These are phyloP conservation scores for Galerucella calmariensis DNA, from an alignment of 2,888 invertebrate genomes.

Conservation along the genomic window DNA sequence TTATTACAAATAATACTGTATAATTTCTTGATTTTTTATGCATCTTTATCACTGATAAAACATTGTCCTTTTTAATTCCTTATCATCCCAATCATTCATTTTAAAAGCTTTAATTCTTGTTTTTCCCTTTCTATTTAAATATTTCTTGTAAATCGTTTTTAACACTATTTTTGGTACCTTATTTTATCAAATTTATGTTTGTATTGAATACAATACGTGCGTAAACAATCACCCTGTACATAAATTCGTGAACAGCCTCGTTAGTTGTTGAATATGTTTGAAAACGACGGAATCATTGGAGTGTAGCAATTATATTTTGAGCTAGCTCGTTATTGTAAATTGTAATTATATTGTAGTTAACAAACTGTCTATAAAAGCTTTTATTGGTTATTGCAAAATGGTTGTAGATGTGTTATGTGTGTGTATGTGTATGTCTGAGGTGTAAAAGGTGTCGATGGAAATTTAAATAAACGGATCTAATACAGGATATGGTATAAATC, in stretches of 20 bases:
- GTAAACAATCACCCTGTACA: neutral
- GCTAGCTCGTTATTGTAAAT: conserved; percentile 24
- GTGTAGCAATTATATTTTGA: conserved; percentile 28
- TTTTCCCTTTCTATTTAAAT: neutral
- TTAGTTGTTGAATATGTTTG: conserved; percentile 10
- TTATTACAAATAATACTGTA: too few relatives aligned
- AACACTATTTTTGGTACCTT: neutral
- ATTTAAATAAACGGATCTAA: conserved; percentile 17
- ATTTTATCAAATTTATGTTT: neutral
- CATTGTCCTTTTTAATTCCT: too few relatives aligned
- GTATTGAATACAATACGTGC: neutral
- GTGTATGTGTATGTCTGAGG: neutral
- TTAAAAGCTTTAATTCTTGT: too few relatives aligned
- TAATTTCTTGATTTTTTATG: too few relatives aligned
- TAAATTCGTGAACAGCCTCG: neutral
- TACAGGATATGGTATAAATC: conserved; percentile 11
- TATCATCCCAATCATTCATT: too few relatives aligned
- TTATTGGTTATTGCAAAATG: conserved; percentile 23
- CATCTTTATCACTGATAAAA: too few relatives aligned
- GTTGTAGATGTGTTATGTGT: conserved; percentile 8
- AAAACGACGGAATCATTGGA: conserved; percentile 16
- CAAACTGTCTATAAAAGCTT: conserved; percentile 20
- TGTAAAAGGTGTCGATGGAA: neutral
- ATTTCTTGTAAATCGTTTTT: neutral
- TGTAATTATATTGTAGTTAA: conserved; percentile 25